These are phyloP conservation scores for Rhagium mordax DNA, from an alignment of 2,888 invertebrate species.

Conservation along the genomic window DNA sequence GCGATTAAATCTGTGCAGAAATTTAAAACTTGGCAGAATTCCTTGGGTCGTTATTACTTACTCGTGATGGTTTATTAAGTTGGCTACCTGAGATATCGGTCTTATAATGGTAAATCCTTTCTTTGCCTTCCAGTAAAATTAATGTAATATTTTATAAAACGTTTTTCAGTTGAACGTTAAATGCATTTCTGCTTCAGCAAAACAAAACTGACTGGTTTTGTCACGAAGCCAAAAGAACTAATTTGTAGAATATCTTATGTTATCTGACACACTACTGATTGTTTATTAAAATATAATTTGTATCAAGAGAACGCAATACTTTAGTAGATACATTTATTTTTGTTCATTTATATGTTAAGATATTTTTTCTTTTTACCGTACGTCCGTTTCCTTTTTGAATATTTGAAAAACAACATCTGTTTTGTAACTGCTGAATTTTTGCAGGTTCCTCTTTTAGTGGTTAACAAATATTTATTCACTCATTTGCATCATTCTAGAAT, in stretches of 20 bases:
- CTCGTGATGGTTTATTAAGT: slow-evolving; percentile 43
- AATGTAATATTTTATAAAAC: slow-evolving; percentile 30
- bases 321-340: not conserved
- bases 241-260: not conserved
- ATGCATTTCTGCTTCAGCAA: slow-evolving; percentile 40
- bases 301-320: not conserved
- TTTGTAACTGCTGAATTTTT: too few relatives aligned
- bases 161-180: slow-evolving; percentile 51
- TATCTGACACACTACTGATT: not conserved
- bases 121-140: slow-evolving; percentile 25
- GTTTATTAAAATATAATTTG: not conserved
- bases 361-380: too few relatives aligned
- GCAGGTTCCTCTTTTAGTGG: too few relatives aligned
- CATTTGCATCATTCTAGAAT: too few relatives aligned
- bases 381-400: too few relatives aligned
- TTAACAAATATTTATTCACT: too few relatives aligned
- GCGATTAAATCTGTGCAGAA: slow-evolving; percentile 45
- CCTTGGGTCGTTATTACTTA: slow-evolving; percentile 43
- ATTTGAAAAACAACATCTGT: too few relatives aligned
- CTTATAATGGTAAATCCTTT: slow-evolving; percentile 25
- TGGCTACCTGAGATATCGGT: slow-evolving; percentile 43
- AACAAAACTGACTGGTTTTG: slow-evolving; percentile 11
- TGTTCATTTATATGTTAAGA: too few relatives aligned
- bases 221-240: slow-evolving; percentile 11
- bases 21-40: slow-evolving; percentile 49